Evolutionary conservation across 2,888 invertebrate genomes (phyloP).

Genomic region (Drosophila bunnanda): DNA sequence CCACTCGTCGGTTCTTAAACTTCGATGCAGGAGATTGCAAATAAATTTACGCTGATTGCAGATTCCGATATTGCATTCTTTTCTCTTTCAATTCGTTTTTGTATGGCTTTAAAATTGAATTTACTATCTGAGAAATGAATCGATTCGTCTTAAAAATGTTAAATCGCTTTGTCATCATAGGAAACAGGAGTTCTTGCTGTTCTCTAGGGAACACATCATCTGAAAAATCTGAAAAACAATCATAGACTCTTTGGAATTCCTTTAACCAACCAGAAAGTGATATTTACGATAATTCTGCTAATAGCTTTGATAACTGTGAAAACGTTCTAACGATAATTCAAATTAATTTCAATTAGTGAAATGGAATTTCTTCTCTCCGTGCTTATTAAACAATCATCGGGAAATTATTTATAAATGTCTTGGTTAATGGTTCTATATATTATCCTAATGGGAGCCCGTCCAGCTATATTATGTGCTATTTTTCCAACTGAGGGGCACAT

Average conservation of each 20-base stretch:
- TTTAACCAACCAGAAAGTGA: background rate
- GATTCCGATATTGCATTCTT: slow-evolving; percentile 23
- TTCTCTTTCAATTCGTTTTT: slow-evolving; percentile 1
- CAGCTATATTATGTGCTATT: slow-evolving; percentile 17
- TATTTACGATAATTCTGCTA: slow-evolving; percentile 5
- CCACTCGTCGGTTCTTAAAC: slow-evolving; percentile 23
- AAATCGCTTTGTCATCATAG: slow-evolving; percentile 6
- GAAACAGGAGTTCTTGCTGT: background rate
- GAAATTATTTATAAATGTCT: background rate
- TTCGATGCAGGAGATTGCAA: slow-evolving; percentile 40
- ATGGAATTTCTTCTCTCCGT: background rate
- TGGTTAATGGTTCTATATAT: background rate
- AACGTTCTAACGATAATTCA: background rate
- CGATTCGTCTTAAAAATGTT: slow-evolving; percentile 1
- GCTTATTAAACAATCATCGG: slow-evolving; percentile 8
- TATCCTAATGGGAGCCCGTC: slow-evolving; percentile 7
- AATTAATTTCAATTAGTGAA: slow-evolving; percentile 9
- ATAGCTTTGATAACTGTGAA: background rate
- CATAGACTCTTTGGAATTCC: background rate
- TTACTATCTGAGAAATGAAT: slow-evolving; percentile 16
- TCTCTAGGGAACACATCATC: background rate
- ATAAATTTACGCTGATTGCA: slow-evolving; percentile 57
- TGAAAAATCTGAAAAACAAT: background rate
- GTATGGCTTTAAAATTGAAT: slow-evolving; percentile 15
- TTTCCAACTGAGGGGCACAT: slow-evolving; percentile 5